Base-by-base conservation (phyloP, 2,113 vertebrate genomes). In the Stercorarius parasiticus region DNA sequence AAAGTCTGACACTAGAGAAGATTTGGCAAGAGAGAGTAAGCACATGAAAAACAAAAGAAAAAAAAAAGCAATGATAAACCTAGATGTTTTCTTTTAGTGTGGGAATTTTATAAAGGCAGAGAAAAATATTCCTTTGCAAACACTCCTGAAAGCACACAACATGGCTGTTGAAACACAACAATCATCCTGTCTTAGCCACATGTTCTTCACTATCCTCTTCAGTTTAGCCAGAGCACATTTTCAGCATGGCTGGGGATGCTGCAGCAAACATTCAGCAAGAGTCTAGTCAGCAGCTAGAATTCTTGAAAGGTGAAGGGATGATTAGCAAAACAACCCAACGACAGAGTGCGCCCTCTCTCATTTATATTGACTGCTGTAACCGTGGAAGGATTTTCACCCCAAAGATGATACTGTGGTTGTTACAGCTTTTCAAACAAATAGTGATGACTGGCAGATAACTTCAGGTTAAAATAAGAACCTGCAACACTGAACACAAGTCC, bases 391-490 rank as follows among this genome's bases (percentile, higher is more conserved):
- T 94, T 96, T 97, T 90, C 45, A 93, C 15, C 52, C 71, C 62
- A 53, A 91, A 88, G 78, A 82, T 43, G 66, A 62, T 30, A 83
- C 64, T 66, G 84, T 32, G 6, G 45, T 12, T n/a, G 52, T 42
- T 87, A 95, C 34, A 76, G 86, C 62, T 89, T 89, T 87, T 86
- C 73, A 82, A 87, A 70, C 86, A 62, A 76, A 74, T 10, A 74
- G 36, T 49, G 80, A 83, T 84, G 90, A 90, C 76, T 83, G 55
- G 70, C 73, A 94, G 72, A 66, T 82, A 86, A 90, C 61, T 95
- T 49, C 87, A 95, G 70, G 91, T 94, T 93, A 94, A 96, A 96
- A 27, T 78, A 80, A 97, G 92, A 97, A 92, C 61, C 89, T 93
- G 88, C 83, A 94, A 95, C 77, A 73, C 61, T 93, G 76, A 85